Conservation (phyloP, 2,113 vertebrate species). For the Sinocyclocheilus anshuiensis region DNA sequence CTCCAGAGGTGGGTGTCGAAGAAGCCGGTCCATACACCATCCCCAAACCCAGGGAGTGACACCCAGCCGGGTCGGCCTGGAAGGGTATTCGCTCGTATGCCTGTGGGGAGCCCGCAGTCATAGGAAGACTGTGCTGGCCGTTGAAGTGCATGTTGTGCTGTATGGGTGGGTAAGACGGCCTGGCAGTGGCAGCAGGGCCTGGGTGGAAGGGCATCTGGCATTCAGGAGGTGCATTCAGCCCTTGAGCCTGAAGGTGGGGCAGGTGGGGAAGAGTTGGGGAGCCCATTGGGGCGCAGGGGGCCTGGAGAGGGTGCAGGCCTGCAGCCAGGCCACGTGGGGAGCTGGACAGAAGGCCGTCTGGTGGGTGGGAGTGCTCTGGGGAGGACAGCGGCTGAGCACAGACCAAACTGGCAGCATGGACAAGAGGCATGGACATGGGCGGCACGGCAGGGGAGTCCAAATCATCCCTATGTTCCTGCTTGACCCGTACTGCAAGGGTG, state of each 20-base stretch:
- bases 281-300: slow-evolving; percentile 81
- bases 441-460: slow-evolving; percentile 82
- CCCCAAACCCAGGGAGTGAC: slow-evolving; percentile 82
- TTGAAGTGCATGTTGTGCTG: slow-evolving; percentile 85
- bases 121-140: slow-evolving; percentile 86
- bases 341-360: slow-evolving; percentile 82
- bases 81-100: slow-evolving; percentile 86
- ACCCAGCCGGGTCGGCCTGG: slow-evolving; percentile 81
- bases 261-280: slow-evolving; percentile 85
- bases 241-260: slow-evolving; percentile 85
- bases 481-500: slow-evolving; percentile 85
- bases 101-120: slow-evolving; percentile 80
- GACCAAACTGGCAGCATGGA: slow-evolving; percentile 76
- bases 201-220: slow-evolving; percentile 89
- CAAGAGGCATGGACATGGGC: slow-evolving; percentile 80
- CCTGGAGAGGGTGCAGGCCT: slow-evolving; percentile 78
- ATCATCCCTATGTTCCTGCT: slow-evolving; percentile 93
- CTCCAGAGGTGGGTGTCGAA: slow-evolving; percentile 64
- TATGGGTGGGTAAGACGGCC: slow-evolving; percentile 87
- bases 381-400: slow-evolving; percentile 83
- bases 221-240: slow-evolving; percentile 83
- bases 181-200: slow-evolving; percentile 77
- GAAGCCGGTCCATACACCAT: slow-evolving; percentile 86
- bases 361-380: slow-evolving; percentile 83
- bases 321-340: slow-evolving; percentile 84